phyloP scores from a whole-genome alignment of 2,888 invertebrate genomes.

The Globia sparganii region DNA sequence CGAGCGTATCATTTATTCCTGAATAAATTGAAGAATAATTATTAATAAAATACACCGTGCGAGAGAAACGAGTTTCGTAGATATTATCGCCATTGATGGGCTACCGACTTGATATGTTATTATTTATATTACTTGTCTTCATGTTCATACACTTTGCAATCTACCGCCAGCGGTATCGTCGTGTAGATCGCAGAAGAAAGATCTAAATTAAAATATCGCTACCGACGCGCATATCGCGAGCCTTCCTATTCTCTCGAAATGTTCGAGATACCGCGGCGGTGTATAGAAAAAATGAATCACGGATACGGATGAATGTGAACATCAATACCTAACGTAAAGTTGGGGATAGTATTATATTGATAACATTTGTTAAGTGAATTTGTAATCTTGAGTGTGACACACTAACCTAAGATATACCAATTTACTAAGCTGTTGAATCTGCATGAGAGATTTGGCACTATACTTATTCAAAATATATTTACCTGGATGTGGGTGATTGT shows the following conservation, averaged over 20 bases:
- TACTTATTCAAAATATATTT: constrained; percentile 67
- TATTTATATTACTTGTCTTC: constrained; percentile 56
- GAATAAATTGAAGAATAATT: constrained; percentile 38
- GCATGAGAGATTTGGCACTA: background rate
- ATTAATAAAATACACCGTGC: constrained; percentile 29
- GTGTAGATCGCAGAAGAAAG: constrained; percentile 30
- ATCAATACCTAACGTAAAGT: background rate
- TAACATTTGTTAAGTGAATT: background rate
- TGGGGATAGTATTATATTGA: background rate
- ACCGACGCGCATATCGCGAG: constrained; percentile 27
- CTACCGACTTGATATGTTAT: constrained; percentile 52
- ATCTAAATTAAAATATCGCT: constrained; percentile 54
- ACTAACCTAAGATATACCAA: background rate
- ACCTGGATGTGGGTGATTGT: constrained; percentile 91
- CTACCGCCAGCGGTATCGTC: constrained; percentile 27
- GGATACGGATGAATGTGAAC: background rate
- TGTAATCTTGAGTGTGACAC: background rate
- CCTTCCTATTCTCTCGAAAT: constrained; percentile 37
- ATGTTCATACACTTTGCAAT: constrained; percentile 43
- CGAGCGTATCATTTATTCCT: constrained; percentile 17
- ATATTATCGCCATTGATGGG: constrained; percentile 47
- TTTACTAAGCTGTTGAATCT: background rate
- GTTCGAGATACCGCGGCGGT: background rate
- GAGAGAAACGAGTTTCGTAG: constrained; percentile 44
- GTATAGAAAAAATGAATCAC: background rate